phyloP scores from a whole-genome alignment of 2,888 invertebrate species.

The Micoletzkya japonica region DNA sequence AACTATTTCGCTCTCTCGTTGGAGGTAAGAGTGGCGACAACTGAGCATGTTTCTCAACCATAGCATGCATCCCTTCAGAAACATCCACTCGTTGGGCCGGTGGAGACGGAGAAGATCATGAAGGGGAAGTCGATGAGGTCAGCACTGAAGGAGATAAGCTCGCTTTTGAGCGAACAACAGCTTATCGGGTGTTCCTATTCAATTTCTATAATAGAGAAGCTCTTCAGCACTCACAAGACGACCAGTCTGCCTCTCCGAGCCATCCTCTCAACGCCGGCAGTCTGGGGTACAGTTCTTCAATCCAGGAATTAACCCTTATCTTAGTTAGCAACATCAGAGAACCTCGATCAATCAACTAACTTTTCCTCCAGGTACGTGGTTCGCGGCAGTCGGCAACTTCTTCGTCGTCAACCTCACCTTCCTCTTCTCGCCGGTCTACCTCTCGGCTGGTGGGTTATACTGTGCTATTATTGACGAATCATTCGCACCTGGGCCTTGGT shows the following conservation, averaged over 20 bases:
- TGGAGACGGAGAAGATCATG: constrained; percentile 50
- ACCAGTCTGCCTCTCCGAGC: constrained; percentile 42
- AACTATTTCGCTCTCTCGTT: too few relatives aligned
- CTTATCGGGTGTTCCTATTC: not conserved
- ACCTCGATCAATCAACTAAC: too few relatives aligned
- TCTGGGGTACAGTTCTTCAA: constrained; percentile 40
- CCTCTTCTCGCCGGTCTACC: constrained; percentile 47
- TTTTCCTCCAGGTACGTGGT: constrained; percentile 35
- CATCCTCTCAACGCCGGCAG: constrained; percentile 44
- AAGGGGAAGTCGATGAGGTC: constrained; percentile 39
- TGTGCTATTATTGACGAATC: too few relatives aligned
- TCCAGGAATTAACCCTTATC: too few relatives aligned
- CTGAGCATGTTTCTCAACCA: too few relatives aligned
- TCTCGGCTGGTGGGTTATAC: constrained; percentile 31
- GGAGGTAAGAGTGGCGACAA: too few relatives aligned
- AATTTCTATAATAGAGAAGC: constrained; percentile 34
- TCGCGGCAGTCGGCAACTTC: constrained; percentile 54
- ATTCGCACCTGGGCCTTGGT: too few relatives aligned
- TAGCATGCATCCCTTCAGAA: too few relatives aligned
- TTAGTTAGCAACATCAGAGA: too few relatives aligned
- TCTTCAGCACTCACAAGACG: constrained; percentile 27
- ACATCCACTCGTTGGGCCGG: constrained; percentile 52
- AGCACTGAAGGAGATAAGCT: not conserved
- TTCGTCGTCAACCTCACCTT: constrained; percentile 52
- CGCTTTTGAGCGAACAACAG: not conserved